phyloP scores from a whole-genome alignment of 2,888 invertebrate genomes.

The Nephrotoma appendiculata region DNA sequence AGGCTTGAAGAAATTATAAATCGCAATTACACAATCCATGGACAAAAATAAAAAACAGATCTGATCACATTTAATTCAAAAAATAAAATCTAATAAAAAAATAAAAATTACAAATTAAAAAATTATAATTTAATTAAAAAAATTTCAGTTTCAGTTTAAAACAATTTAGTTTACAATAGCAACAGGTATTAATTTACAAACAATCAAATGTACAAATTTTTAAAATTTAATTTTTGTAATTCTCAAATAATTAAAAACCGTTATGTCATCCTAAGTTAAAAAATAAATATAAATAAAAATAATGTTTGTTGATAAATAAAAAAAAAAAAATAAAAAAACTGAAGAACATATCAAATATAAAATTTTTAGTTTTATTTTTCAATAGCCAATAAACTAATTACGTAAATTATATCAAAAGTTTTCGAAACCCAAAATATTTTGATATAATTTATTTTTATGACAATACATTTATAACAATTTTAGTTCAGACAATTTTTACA shows the following conservation, averaged over 20 bases:
- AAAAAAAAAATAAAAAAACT: neutral
- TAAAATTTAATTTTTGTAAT: slow-evolving; percentile 1
- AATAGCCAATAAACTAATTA: slow-evolving; percentile 1
- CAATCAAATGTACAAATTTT: slow-evolving; percentile 1
- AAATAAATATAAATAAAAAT: neutral
- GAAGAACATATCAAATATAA: neutral
- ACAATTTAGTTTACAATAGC: neutral
- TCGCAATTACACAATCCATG: neutral
- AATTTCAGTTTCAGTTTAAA: neutral
- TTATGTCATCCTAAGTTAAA: slow-evolving; percentile 1
- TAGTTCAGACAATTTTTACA: neutral
- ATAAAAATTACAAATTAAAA: neutral
- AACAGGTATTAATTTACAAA: neutral
- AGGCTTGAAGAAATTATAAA: neutral
- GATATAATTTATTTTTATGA: slow-evolving; percentile 1
- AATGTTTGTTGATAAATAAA: neutral
- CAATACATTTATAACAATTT: neutral
- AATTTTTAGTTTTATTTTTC: neutral
- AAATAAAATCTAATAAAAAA: neutral
- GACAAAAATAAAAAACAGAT: neutral
- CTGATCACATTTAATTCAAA: neutral
- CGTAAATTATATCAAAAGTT: neutral
- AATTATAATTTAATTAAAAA: neutral
- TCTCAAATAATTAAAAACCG: neutral
- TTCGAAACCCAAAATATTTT: neutral